phyloP scores from a whole-genome alignment of 1,140 invertebrate genomes.

The Thrips palmi region DNA sequence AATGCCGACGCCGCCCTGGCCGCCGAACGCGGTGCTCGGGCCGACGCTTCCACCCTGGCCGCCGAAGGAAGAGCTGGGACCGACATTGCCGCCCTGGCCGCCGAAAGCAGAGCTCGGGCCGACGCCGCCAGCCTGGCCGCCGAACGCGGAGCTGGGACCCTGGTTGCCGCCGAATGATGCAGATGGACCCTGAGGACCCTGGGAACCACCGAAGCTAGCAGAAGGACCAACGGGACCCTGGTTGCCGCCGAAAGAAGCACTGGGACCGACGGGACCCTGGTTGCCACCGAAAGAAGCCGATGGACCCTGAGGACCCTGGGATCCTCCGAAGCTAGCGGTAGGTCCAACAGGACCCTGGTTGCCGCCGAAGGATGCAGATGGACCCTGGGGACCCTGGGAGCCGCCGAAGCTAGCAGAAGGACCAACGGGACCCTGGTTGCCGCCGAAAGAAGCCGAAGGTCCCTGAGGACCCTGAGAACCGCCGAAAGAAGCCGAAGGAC shows the following conservation, averaged over 20 bases:
- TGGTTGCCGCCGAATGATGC: slow-evolving; percentile 16
- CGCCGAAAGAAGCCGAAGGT: slow-evolving; percentile 13
- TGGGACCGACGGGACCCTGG: slow-evolving; percentile 13
- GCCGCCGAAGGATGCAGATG: slow-evolving; percentile 8
- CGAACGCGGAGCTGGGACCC: slow-evolving; percentile 16
- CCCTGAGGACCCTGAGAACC: slow-evolving; percentile 15
- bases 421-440: slow-evolving; percentile 12
- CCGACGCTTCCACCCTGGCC: slow-evolving; percentile 15
- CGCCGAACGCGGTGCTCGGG: slow-evolving; percentile 10
- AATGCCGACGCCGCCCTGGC: slow-evolving; percentile 6
- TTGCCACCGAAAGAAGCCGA: slow-evolving; percentile 9
- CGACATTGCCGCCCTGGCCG: slow-evolving; percentile 20
- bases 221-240: slow-evolving; percentile 16
- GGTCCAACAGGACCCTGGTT: slow-evolving; percentile 13
- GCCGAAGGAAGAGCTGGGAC: slow-evolving; percentile 18
- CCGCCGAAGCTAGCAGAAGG: slow-evolving; percentile 9
- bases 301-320: slow-evolving; percentile 13
- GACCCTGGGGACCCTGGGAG: slow-evolving; percentile 15
- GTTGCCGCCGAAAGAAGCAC: slow-evolving; percentile 14
- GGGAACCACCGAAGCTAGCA: slow-evolving; percentile 15
- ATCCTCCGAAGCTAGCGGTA: slow-evolving; percentile 12
- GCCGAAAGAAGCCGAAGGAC: slow-evolving; percentile 14
- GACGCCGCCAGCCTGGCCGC: slow-evolving; percentile 14
- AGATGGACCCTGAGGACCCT: slow-evolving; percentile 16
- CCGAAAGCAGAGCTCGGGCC: slow-evolving; percentile 16